Base-by-base conservation (phyloP, 1,140 invertebrate species). In the Nasonia vitripennis region DNA sequence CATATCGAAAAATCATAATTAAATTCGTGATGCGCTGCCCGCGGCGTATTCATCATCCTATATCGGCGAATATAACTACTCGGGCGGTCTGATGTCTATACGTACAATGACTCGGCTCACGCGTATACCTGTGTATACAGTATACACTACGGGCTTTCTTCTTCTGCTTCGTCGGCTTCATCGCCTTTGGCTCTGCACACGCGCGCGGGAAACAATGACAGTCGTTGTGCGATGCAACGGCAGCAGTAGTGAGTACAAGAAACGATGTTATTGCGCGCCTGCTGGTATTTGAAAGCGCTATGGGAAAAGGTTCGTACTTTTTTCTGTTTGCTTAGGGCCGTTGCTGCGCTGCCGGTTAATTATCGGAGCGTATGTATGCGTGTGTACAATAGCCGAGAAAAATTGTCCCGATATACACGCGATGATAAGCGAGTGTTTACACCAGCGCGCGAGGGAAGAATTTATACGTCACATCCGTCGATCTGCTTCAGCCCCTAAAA, bases 1-100 rank as follows among this genome's bases (percentile, higher is more conserved):
- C 55, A 70, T 45, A 81, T 86, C 84, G 75, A 86, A 86, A 86
- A 86, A 86, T 86, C 75, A 86, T 86, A 86, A 86, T 86, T 86
- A 86, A 86, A 86, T 82, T 86, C 85, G 85, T 86, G 85, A 86
- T 78, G 41, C 67, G 74, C 71, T 14, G 73, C 27, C 45, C 27
- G 34, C 55, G 55, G 55, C 55, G 55, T 62, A 86, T 86, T 81
- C 80, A 83, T 83, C 85, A 83, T 86, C 78, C 34, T 37, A 62
- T n/a, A 62, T n/a, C 27, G 51, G 51, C 68, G n/a, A 80, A 27
- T 27, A 27, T 27, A 74, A 71, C 80, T 62, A 79, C 85, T 83
- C 85, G 85, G 85, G 85, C 85, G 85, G 85, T 86, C 85, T 48
- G 27, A 27, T 27, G 10, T 12, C 55, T 62, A 20, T 55, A 62